Base-by-base conservation (phyloP, 2,113 vertebrate genomes). In the Carassius carassius region DNA sequence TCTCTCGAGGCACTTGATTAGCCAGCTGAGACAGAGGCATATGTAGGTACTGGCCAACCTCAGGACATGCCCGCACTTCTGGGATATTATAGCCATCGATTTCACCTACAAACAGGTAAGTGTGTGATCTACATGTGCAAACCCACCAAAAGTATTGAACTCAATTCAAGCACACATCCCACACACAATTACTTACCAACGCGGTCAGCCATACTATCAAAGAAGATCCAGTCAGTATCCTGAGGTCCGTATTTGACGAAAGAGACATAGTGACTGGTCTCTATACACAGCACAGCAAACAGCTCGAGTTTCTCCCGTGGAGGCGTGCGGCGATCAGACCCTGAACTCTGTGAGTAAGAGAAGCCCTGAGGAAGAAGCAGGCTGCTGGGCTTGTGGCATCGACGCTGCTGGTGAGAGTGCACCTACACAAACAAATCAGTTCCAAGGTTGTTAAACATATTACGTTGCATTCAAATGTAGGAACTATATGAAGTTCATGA, bases 191-290 rank as follows among this genome's bases (percentile, higher is more conserved):
- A 60, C 94, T 93, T 89, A 96, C 96, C 97, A 0, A 95, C 75
- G 83, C 97, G 91, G 92, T 98, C 97, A 0, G 97, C 96, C 97
- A 98, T 98, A 92, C 97, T 98, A 92, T 98, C 97, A 0, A 97
- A 98, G 90, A 98, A 98, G 92, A 97, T 94, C 97, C 97, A 98
- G 91, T 96, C 93, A 0, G 92, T 25, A 0, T 69, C 88, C 21
- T 90, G 81, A 0, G 95, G 94, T 11, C 96, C 97, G 0, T 97
- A 90, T 14, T 96, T 96, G 84, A 97, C 92, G 1, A 98, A 98
- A 86, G 96, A 95, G 62, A 98, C 96, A 0, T 98, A 98, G 89
- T 98, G 97, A 32, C 97, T 98, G 44, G 96, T 98, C 91, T 98
- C 96, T 0, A 98, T 98, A 91, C 95, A 98, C 32, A 98, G 94